Base-by-base conservation (phyloP, 2,113 vertebrate genomes). In the Pipra filicauda region DNA sequence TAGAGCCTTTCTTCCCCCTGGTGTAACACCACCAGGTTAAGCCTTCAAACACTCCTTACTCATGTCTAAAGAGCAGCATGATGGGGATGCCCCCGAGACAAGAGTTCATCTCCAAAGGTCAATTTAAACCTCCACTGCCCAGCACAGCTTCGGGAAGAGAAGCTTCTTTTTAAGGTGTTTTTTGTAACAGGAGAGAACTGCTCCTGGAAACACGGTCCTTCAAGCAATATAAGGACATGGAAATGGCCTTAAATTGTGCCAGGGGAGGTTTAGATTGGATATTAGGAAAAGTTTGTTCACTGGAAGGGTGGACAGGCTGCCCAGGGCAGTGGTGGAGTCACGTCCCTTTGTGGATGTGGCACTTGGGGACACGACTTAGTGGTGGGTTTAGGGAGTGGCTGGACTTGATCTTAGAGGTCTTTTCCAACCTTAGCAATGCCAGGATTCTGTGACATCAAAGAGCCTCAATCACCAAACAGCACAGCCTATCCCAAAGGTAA, bases 291-390 rank as follows among this genome's bases (percentile, higher is more conserved):
- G 49, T 21, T 4, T 13, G 43, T 49, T 9, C 52, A 8, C 44
- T 49, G 61, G 2, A 30, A 43, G 24, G 51, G 61, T 20, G 61
- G 30, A 41, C n/a, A 57, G 57, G 66, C 67, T 62, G 67, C 18
- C 12, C 48, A 52, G 59, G 62, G 33, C 24, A 74, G 54, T 28
- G 28, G 17, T 14, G 81, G 18, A 18, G 19, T 15, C n/a, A 15
- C 51, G 33, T 4, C 59, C 24, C 51, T n/a, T n/a, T 15, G 54
- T n/a, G 70, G 20, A 12, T 26, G 82, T 19, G 82, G 18, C 51
- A n/a, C 3, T 0, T 75, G 72, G 61, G 82, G n/a, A 57, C 70
- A 28, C 0, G 27, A n/a, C 18, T 3, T 3, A 4, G 1, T 11
- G n/a, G 13, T 14, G 57, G 37, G 21, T 14, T 39, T 27, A 69